phyloP scores from a whole-genome alignment of 2,888 invertebrate species.

The Cetonia aurata region DNA sequence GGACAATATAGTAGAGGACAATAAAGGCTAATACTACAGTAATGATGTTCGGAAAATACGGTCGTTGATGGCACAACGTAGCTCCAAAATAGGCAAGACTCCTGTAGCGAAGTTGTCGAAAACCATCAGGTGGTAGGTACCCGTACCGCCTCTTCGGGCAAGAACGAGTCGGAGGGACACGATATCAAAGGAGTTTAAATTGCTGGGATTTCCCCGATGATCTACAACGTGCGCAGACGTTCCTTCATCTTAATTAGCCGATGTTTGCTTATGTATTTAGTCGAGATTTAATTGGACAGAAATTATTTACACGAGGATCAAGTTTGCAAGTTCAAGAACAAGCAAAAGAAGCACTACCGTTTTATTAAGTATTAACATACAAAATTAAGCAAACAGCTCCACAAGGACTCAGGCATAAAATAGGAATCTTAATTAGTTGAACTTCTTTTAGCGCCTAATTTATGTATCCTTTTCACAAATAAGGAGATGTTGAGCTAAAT shows the following conservation, averaged over 20 bases:
- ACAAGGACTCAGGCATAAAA: no score
- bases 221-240: conserved; percentile 43
- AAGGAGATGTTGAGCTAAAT: no score
- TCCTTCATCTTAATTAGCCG: conserved; percentile 50
- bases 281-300: conserved; percentile 41
- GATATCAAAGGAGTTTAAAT: conserved; percentile 48
- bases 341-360: no score
- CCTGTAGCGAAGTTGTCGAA: conserved; percentile 33
- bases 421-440: no score
- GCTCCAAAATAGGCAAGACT: conserved; percentile 26
- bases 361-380: no score
- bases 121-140: conserved; percentile 50
- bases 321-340: not conserved
- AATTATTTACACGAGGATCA: conserved; percentile 38
- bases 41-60: conserved; percentile 53
- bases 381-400: no score
- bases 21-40: conserved; percentile 52
- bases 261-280: conserved; percentile 41
- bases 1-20: conserved; percentile 46
- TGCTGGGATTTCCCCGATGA: conserved; percentile 43
- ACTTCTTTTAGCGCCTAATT: no score
- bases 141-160: conserved; percentile 10
- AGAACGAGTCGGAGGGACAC: conserved; percentile 22
- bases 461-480: no score
- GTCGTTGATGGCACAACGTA: conserved; percentile 30